Base-by-base conservation (phyloP, 2,797 vertebrate species). In the Mus minutoides region DNA sequence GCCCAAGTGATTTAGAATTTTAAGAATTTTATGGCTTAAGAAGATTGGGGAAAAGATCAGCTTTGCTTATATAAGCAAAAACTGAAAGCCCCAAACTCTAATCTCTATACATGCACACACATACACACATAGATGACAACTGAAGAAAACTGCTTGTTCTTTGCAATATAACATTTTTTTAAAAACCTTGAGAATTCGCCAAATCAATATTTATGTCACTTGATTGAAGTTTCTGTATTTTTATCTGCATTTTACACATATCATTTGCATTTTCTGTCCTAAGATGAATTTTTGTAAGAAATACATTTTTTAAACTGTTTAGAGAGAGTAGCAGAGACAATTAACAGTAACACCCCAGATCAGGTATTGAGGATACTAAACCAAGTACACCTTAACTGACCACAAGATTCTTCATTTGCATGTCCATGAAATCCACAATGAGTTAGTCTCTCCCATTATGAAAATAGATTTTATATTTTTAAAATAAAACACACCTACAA, bases 401-500 rank as follows among this genome's bases (percentile, higher is more conserved):
- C n/a, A 76, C 19, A 43, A 16, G 14, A 10, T 58, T 31, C 58
- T 67, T n/a, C 43, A 24, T 34, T 69, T 86, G 21, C 29, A 22
- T 9, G 31, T 26, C 19, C 3, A 17, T 87, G 64, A 87, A 71
- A 29, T 40, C 13, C 8, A 54, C 22, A 2, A 52, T 37, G 62
- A 46, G 90, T 84, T 40, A 22, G 34, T 69, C 56, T 87, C 37
- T 64, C 14, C 24, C 58, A 54, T 58, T 37, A 46, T 12, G 34
- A 6, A 86, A 82, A 14, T 1, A 73, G 8, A 79, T 76, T 83
- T 40, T 69, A 34, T 90, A 90, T 92, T 69, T 91, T 62, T 82
- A 96, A 96, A 95, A 31, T 56, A 91, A 69, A 40, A 37, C 43
- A 80, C 52, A 46, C 6, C 10, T 29, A 94, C 19, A 80, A 79